Evolutionary conservation across 2,888 invertebrate genomes (phyloP), one percentile per base, ranked within the genome.

Genomic region (Phlogophora meticulosa): DNA sequence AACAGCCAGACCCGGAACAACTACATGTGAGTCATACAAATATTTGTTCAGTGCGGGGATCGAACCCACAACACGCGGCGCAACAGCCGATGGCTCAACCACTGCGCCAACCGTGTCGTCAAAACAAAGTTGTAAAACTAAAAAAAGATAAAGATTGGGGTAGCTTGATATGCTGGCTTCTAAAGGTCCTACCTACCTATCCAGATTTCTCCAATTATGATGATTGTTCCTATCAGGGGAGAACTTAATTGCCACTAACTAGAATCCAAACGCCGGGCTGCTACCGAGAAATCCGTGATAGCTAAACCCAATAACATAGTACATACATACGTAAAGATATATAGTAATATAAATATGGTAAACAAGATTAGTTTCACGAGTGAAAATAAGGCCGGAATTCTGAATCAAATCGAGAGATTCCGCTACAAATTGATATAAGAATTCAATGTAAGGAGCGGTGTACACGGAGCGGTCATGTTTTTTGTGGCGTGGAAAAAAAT

Each of bases 381-480:
- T 64, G 42, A 68, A 64, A 66, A 64, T 51, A 45, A 55, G 62
- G 55, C 42, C 24, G 48, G 69, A 72, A 78, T 79, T 59, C 67
- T 42, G 68, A 80, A 84, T 85, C 70, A 78, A 81, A 81, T 80
- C 77, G 77, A 69, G 69, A 77, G 59, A 87, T 87, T 82, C 83
- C 83, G 34, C 48, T 40, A 48, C 43, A 76, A 78, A 80, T 84
- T 81, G 76, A 61, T 64, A 22, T 38, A 58, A 69, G 78, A 81
- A 79, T 80, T 60, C 70, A 24, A 34, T 17, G 0, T 76, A 24
- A 75, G 63, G 78, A 11, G 9, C 0, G 1, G 75, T 55, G 7
- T 28, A 78, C 36, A 60, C 22, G 7, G 9, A 0, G 5, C 61
- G 7, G n/a, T 0, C 9, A 45, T 5, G 7, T 40, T 34, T 57